phyloP scores from a whole-genome alignment of 2,113 vertebrate species.

The Entelurus aequoreus region DNA sequence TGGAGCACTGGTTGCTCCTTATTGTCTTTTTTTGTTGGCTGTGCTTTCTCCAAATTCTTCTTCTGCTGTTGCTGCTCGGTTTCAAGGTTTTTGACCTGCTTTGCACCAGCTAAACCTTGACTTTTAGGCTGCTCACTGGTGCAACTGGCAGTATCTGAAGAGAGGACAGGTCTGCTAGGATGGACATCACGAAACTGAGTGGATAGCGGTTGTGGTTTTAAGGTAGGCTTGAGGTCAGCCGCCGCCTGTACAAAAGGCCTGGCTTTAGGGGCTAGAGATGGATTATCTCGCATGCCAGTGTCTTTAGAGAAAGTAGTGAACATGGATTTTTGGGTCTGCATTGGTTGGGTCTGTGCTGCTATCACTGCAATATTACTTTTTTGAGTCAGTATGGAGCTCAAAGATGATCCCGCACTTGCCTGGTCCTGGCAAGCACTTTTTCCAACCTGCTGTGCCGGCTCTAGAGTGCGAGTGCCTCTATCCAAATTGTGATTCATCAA shows the following conservation, averaged over 20 bases:
- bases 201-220: background rate
- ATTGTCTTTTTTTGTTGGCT: background rate
- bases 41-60: background rate
- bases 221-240: background rate
- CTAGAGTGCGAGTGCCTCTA: background rate
- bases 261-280: conserved; percentile 27
- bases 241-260: conserved; percentile 21
- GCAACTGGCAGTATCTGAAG: background rate
- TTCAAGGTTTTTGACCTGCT: background rate
- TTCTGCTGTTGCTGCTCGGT: too few species aligned
- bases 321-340: conserved; percentile 2
- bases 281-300: conserved; percentile 20
- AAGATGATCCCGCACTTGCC: background rate
- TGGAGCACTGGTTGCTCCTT: background rate
- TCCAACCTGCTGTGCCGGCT: background rate
- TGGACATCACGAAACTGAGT: conserved; percentile 5
- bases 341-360: accelerated
- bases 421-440: background rate
- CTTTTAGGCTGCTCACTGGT: background rate
- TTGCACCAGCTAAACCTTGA: background rate
- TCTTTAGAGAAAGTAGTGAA: conserved; percentile 24
- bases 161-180: conserved; percentile 34
- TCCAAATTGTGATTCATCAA: background rate
- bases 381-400: conserved; percentile 9
- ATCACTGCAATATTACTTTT: background rate